phyloP scores from a whole-genome alignment of 2,797 vertebrate genomes.

The Cephalopachus bancanus region DNA sequence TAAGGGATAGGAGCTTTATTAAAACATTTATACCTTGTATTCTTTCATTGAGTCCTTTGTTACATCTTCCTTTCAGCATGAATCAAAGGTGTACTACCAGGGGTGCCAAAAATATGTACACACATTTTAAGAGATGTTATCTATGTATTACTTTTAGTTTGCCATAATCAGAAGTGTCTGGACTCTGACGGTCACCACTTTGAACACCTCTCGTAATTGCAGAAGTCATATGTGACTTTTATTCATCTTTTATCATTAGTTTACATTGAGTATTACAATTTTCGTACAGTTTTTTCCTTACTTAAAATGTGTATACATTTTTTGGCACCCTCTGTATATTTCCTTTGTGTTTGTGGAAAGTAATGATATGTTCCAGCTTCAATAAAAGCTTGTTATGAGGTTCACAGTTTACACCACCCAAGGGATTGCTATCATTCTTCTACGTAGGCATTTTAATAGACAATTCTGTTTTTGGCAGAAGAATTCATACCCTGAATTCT shows the following conservation, averaged over 20 bases:
- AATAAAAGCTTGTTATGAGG: background rate
- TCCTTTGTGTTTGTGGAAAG: slow-evolving; percentile 22
- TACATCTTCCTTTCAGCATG: background rate
- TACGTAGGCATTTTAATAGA: slow-evolving; percentile 44
- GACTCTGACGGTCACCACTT: no score
- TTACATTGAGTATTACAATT: no score
- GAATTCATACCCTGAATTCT: slow-evolving; percentile 43
- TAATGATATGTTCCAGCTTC: background rate
- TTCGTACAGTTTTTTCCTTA: no score
- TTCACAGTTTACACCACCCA: background rate
- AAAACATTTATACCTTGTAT: background rate
- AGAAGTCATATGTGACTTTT: no score
- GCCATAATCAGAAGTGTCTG: no score
- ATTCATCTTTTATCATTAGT: no score
- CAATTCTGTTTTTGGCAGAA: background rate
- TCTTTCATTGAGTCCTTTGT: background rate
- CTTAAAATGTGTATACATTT: no score
- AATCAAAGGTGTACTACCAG: background rate
- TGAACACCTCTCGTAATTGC: no score
- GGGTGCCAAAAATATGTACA: no score
- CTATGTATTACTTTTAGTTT: no score
- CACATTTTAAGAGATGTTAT: no score
- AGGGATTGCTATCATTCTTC: background rate
- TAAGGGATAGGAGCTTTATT: background rate
- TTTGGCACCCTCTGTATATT: background rate